phyloP scores from a whole-genome alignment of 2,113 vertebrate species.

The Ptyas mucosa region DNA sequence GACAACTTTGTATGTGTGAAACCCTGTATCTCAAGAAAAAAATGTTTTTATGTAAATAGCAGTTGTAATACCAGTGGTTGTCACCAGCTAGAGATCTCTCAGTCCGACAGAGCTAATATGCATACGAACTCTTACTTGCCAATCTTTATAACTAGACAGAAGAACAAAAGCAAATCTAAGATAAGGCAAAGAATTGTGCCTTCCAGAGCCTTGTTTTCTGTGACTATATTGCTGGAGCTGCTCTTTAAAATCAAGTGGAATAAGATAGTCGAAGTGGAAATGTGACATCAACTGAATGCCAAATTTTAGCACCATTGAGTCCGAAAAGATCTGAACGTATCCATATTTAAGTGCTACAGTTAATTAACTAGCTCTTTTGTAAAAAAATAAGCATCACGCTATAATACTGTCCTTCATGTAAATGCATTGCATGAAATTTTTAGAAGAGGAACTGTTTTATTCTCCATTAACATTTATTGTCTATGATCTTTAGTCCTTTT shows the following conservation, averaged over 20 bases:
- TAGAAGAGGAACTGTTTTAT: conserved; percentile 64
- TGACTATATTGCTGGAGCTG: not conserved
- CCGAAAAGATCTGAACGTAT: not conserved
- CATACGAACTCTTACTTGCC: not conserved
- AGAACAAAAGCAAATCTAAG: not conserved
- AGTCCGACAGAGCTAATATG: not conserved
- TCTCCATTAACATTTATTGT: conserved; percentile 59
- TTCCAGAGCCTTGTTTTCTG: not conserved
- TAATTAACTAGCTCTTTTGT: conserved; percentile 49
- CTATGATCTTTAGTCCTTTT: conserved; percentile 61
- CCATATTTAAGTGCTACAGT: conserved; percentile 22
- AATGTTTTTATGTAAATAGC: not conserved
- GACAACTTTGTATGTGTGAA: not conserved
- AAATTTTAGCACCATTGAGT: not conserved
- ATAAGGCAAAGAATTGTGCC: not conserved
- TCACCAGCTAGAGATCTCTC: not conserved
- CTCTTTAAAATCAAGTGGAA: not conserved
- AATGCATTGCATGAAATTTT: conserved; percentile 61
- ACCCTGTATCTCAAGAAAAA: not conserved
- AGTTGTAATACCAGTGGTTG: not conserved
- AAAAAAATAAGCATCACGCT: not conserved
- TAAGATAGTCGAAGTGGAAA: conserved; percentile 7
- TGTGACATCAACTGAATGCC: not conserved
- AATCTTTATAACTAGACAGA: not conserved
- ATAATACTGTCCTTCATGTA: not conserved